Conservation (phyloP, 2,888 invertebrate species). For the Exephanes ischioxanthus region DNA sequence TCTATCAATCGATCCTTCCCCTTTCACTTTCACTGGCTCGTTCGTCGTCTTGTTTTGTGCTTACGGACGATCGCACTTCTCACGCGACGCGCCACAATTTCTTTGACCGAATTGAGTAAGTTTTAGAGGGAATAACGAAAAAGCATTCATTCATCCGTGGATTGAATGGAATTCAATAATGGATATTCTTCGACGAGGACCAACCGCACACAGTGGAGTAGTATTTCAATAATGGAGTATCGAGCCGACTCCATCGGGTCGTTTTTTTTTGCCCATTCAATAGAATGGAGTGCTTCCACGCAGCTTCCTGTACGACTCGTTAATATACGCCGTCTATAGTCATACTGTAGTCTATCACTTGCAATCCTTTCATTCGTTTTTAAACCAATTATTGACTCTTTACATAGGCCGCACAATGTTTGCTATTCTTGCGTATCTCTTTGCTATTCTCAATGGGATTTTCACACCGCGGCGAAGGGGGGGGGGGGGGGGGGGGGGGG, state of each 20-base stretch:
- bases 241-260: conserved; percentile 6
- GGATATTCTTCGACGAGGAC: conserved; percentile 12
- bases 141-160: background rate
- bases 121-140: background rate
- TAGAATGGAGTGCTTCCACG: conserved; percentile 20
- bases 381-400: conserved; percentile 5
- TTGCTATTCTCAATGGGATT: background rate
- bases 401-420: background rate
- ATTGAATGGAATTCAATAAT: conserved; percentile 17
- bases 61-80: background rate
- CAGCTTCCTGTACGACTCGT: background rate
- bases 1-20: background rate
- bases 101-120: conserved; percentile 1
- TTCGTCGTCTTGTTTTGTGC: background rate
- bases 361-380: background rate
- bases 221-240: conserved; percentile 9
- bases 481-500: background rate
- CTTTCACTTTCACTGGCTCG: conserved; percentile 7
- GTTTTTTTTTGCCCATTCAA: conserved; percentile 2
- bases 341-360: background rate
- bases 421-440: background rate
- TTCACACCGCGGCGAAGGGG: background rate
- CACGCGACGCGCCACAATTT: background rate
- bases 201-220: background rate
- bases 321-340: conserved; percentile 1